Evolutionary conservation across 2,113 vertebrate species (phyloP).

Genomic region (Damaliscus lunatus): DNA sequence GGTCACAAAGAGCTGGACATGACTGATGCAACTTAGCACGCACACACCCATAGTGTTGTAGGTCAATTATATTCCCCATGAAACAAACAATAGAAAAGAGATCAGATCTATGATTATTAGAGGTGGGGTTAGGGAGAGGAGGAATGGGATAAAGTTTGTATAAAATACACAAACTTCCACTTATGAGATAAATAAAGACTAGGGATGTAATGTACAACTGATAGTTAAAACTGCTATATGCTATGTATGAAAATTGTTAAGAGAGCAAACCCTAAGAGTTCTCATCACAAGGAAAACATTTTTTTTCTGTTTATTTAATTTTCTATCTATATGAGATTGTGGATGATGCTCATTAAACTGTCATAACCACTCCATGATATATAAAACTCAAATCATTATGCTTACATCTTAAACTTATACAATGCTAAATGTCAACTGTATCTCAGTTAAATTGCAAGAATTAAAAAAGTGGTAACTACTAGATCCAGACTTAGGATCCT

Average conservation of each 20-base stretch:
- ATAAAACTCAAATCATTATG: background rate
- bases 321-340: background rate
- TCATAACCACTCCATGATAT: background rate
- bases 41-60: background rate
- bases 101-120: background rate
- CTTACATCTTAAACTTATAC: background rate
- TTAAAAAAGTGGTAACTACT: background rate
- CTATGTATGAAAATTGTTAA: background rate
- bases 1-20: background rate
- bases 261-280: background rate
- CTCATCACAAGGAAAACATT: background rate
- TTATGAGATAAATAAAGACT: background rate
- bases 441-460: background rate
- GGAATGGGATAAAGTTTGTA: background rate
- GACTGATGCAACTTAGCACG: accelerated
- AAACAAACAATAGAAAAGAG: background rate
- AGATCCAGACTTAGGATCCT: background rate
- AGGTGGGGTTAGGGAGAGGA: background rate
- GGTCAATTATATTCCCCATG: background rate
- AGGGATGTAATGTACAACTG: background rate
- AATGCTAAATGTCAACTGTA: background rate
- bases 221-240: background rate
- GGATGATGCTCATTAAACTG: background rate
- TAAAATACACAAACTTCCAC: background rate
- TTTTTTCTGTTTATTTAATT: background rate